Percentiles rank a stretch among this genome's conserved stretches.
phyloP scores from a whole-genome alignment of 2,797 vertebrate genomes.

The Syndactyla subalaris region DNA sequence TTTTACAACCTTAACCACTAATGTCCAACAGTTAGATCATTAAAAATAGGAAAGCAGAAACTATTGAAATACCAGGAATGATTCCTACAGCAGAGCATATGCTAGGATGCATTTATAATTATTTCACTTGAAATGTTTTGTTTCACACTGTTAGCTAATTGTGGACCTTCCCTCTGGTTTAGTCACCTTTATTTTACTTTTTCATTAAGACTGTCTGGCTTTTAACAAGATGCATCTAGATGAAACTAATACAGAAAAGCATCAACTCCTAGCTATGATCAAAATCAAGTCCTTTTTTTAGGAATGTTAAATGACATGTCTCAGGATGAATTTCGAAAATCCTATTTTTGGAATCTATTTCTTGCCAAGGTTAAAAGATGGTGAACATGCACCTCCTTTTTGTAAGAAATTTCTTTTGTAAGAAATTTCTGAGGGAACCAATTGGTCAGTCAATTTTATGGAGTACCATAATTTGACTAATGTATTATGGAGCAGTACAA shows the following conservation, averaged over 20 bases:
- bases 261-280: neutral
- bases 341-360: neutral
- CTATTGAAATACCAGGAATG: neutral
- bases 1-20: neutral
- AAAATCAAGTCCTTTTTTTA: neutral
- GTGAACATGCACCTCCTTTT: rapidly evolving
- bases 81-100: neutral
- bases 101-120: neutral
- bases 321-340: neutral
- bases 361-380: neutral
- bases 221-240: neutral
- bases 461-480: neutral
- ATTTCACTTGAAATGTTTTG: neutral
- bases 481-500: neutral
- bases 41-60: neutral
- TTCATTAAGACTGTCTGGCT: neutral
- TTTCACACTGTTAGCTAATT: neutral
- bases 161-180: neutral
- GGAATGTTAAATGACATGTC: neutral
- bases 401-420: neutral
- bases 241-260: neutral
- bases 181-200: neutral
- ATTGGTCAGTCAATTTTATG: neutral
- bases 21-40: neutral
- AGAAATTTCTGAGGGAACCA: neutral